phyloP scores from a whole-genome alignment of 1,140 invertebrate species.

The Papilio glaucus region DNA sequence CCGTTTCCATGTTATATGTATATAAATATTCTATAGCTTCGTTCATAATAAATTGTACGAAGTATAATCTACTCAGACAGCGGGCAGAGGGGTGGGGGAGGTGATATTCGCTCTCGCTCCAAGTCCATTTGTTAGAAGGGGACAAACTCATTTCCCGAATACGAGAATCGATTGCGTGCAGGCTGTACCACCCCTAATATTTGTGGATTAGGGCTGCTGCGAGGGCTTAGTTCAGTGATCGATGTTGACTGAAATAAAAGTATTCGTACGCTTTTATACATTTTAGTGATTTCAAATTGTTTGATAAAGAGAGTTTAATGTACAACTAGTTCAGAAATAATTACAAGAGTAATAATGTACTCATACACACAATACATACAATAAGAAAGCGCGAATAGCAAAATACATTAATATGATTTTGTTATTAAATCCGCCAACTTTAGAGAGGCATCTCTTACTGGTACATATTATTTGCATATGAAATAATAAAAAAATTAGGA shows the following conservation, averaged over 20 bases:
- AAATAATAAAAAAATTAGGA: too few species aligned
- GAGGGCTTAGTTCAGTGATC: constrained; percentile 50
- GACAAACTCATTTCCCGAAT: constrained; percentile 62
- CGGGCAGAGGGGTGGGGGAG: constrained; percentile 49
- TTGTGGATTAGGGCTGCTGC: constrained; percentile 55
- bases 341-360: too few species aligned
- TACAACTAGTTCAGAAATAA: background rate
- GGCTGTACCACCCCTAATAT: constrained; percentile 68
- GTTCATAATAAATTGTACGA: constrained; percentile 35
- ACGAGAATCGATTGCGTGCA: constrained; percentile 67
- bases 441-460: too few species aligned
- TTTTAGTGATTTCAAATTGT: too few species aligned
- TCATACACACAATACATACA: too few species aligned
- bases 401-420: too few species aligned
- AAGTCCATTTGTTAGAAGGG: constrained; percentile 46
- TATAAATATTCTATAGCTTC: background rate
- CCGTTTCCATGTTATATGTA: constrained; percentile 2
- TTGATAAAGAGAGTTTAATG: too few species aligned
- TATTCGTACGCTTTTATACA: background rate
- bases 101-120: constrained; percentile 41
- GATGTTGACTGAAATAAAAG: constrained; percentile 19
- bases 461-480: too few species aligned
- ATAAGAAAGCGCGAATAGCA: too few species aligned
- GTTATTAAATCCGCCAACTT: too few species aligned
- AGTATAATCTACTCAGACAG: constrained; percentile 63